Conservation (phyloP, 2,113 vertebrate genomes). For the Syngnathus typhle region DNA sequence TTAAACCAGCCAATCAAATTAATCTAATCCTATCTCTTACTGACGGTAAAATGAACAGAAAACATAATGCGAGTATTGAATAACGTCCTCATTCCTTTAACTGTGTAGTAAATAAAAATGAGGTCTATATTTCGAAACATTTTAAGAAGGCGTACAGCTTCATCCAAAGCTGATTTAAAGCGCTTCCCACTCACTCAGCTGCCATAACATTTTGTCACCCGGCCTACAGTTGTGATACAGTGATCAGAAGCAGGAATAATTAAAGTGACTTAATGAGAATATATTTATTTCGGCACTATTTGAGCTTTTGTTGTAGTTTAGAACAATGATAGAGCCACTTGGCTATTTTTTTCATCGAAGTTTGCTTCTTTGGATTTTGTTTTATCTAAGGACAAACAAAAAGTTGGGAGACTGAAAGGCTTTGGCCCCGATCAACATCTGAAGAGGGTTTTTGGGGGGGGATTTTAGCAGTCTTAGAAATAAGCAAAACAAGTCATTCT, state of each 20-base stretch:
- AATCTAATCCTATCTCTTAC: neutral
- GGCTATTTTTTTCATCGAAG: neutral
- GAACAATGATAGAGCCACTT: neutral
- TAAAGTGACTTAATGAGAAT: conserved; percentile 18
- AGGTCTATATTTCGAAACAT: neutral
- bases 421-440: too few species aligned
- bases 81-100: conserved; percentile 1
- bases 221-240: conserved; percentile 18
- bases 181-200: conserved; percentile 18
- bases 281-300: conserved; percentile 8
- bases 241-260: conserved; percentile 39
- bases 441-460: too few species aligned
- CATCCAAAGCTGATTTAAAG: conserved; percentile 32
- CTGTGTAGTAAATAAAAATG: neutral
- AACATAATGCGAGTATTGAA: neutral
- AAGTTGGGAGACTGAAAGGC: too few species aligned
- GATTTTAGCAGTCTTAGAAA: too few species aligned
- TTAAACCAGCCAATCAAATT: neutral
- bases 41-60: neutral
- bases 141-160: conserved; percentile 6
- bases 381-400: too few species aligned
- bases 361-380: too few species aligned
- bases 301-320: neutral
- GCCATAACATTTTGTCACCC: conserved; percentile 1
- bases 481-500: too few species aligned